A percentile compares a stretch with the other conserved stretches of the same genome.
phyloP scores from a whole-genome alignment of 1,140 invertebrate species.

The Yoshiicerus persimilis region DNA sequence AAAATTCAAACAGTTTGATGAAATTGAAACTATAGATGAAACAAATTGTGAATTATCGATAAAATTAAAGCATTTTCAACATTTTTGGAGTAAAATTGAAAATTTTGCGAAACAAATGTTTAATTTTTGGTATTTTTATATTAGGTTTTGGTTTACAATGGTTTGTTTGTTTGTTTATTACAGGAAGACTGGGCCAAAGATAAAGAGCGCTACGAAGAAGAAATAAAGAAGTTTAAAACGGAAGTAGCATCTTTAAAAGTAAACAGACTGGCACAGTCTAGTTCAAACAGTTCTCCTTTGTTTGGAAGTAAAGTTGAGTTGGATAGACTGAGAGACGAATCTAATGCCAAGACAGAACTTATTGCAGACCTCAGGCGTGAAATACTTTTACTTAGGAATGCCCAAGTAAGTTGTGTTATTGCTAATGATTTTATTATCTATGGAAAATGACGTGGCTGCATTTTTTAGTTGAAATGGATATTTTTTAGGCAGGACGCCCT shows the following conservation, averaged over 20 bases:
- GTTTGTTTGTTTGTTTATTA: neutral
- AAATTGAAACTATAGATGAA: too few species aligned
- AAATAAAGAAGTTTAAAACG: slow-evolving; percentile 34
- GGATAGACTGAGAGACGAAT: slow-evolving; percentile 24
- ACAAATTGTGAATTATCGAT: too few species aligned
- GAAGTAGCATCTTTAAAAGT: slow-evolving; percentile 37
- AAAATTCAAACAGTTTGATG: too few species aligned
- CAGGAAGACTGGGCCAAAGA: slow-evolving; percentile 27
- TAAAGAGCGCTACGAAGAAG: neutral
- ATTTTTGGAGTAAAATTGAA: too few species aligned
- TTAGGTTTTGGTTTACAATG: neutral
- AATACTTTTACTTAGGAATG: slow-evolving; percentile 25
- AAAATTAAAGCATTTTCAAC: too few species aligned
- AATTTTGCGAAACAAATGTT: too few species aligned
- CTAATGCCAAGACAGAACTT: slow-evolving; percentile 8
- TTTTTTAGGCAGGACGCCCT: neutral
- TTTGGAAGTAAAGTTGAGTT: slow-evolving; percentile 30
- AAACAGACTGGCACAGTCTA: slow-evolving; percentile 13
- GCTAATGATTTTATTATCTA: too few species aligned
- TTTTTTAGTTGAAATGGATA: too few species aligned
- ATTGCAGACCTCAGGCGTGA: slow-evolving; percentile 36
- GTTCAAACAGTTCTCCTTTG: neutral
- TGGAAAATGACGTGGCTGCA: too few species aligned
- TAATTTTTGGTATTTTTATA: too few species aligned
- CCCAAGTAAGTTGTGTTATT: neutral